Evolutionary conservation across 2,888 invertebrate species (phyloP).

Genomic region (Gymnosoma rotundatum): DNA sequence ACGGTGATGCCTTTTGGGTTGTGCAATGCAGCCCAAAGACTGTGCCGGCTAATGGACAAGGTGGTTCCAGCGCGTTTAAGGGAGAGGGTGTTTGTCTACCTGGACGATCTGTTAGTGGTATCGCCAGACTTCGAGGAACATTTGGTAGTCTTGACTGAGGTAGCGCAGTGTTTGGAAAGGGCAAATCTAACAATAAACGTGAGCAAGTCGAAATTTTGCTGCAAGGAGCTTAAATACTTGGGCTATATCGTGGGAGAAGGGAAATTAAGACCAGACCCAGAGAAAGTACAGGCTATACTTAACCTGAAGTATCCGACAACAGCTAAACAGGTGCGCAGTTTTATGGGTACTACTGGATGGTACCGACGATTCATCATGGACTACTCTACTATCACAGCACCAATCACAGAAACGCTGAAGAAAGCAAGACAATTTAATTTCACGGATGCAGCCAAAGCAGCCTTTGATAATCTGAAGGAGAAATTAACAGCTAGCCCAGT

Average conservation of each 20-base stretch:
- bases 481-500: not conserved
- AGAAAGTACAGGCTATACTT: not conserved
- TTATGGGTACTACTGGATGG: conserved; percentile 41
- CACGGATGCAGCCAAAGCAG: not conserved
- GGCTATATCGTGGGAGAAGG: conserved; percentile 12
- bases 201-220: conserved; percentile 54
- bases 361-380: conserved; percentile 53
- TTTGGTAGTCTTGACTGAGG: conserved; percentile 12
- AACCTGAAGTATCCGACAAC: not conserved
- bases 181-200: conserved; percentile 59
- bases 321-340: conserved; percentile 16
- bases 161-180: conserved; percentile 31
- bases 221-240: conserved; percentile 58
- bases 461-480: not conserved
- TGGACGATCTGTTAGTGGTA: conserved; percentile 64
- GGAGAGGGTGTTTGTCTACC: conserved; percentile 57
- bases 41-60: conserved; percentile 32
- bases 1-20: conserved; percentile 36
- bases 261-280: not conserved
- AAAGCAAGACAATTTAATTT: not conserved
- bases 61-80: conserved; percentile 52
- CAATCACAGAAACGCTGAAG: not conserved
- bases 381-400: conserved; percentile 34
- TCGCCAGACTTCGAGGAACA: conserved; percentile 48
- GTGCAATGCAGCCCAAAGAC: no score